These are phyloP conservation scores for Gorsachius goisagi DNA, from an alignment of 2,113 vertebrate genomes.

Conservation along the genomic window DNA sequence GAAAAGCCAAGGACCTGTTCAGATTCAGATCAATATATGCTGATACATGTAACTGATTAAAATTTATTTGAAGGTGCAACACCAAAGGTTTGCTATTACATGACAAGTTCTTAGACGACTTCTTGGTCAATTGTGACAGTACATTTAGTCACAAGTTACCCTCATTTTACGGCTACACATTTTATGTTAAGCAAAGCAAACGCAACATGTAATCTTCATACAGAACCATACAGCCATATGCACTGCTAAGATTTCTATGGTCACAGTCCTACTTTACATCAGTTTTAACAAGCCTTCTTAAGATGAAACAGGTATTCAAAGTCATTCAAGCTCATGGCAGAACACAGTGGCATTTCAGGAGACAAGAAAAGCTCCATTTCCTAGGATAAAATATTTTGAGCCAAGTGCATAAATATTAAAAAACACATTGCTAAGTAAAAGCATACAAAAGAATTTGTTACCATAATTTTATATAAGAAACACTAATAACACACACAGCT, in stretches of 20 bases:
- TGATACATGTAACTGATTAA: background rate
- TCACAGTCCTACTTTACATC: background rate
- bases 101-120: background rate
- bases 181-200: background rate
- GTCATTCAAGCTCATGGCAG: background rate
- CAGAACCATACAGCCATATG: background rate
- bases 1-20: background rate
- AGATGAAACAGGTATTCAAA: background rate
- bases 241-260: background rate
- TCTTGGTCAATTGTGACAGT: background rate
- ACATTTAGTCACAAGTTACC: background rate
- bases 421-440: background rate
- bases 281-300: background rate
- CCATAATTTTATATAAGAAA: background rate
- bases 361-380: background rate
- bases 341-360: background rate
- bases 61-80: background rate
- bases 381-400: background rate
- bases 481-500: background rate
- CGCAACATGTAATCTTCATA: background rate
- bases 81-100: background rate
- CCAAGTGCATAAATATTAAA: background rate
- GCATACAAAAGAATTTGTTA: background rate
- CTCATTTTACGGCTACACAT: background rate
- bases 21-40: background rate